Evolutionary conservation across 2,797 vertebrate genomes (phyloP), one percentile per base, ranked within the genome.

Genomic region (Coregonus sp.): DNA sequence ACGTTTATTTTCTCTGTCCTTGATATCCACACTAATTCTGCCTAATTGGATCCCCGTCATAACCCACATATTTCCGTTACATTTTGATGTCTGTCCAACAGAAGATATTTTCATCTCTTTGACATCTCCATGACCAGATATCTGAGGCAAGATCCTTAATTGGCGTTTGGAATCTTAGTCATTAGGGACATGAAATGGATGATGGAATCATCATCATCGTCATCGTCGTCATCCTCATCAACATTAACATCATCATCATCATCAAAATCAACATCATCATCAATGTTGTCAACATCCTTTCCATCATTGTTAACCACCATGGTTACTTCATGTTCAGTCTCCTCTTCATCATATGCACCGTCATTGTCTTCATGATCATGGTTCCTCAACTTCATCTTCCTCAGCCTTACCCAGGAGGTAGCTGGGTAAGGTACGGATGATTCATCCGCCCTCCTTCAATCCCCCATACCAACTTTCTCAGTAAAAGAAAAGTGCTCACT

Each of bases 1-100:
- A 93, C 90, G 50, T 94, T 92, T 91, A 92, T 93, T 94, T 92
- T 90, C 84, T 91, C 86, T 88, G 83, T 87, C 81, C 87, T 92
- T 90, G 89, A 90, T 88, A 91, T 91, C 75, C 85, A 89, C 86
- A 83, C 86, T 89, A 91, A 89, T 86, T 88, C 90, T 88, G 91
- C 89, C 89, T 88, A 90, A 87, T 92, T 93, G 91, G 91, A 89
- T 3, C 40, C 79, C 81, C 78, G 84, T 83, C 81, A 88, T 69
- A 75, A 84, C 84, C 80, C 89, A 87, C 88, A 89, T 86, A 91
- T 90, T 92, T 90, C 29, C 0, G 84, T 85, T 82, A 70, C 80
- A 76, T 86, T 78, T 84, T 86, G 87, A 89, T 67, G 79, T 85
- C 73, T 14, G 37, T 91, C 88, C 87, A 89, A 82, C 59, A 31